Evolutionary conservation across 2,888 invertebrate species (phyloP), one percentile per base, ranked within the genome.

Genomic region (Acleris cristana): DNA sequence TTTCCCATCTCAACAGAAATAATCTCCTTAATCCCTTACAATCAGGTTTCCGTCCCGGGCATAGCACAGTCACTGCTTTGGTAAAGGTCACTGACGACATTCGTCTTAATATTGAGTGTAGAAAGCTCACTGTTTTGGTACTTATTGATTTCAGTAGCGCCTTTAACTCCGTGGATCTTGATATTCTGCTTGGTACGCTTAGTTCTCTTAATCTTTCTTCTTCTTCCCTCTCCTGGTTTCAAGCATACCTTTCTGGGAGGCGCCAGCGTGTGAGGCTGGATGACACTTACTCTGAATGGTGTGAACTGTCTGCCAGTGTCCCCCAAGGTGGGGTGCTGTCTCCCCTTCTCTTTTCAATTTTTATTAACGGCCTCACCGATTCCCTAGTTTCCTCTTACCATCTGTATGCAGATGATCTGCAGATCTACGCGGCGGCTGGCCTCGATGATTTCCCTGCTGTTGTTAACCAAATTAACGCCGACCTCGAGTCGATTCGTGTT

Each of bases 61-160:
- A 71, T 49, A 65, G 71, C 61, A 71, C 66, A 2, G 55, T 52
- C 44, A 58, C 67, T 2, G 68, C 70, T 10, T 45, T 70, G 30
- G 30, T 34, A 7, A 57, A 45, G 18, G 57, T 57, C 54, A 30
- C 53, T 21, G 53, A 26, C 16, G n/a, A n/a, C n/a, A n/a, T n/a
- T n/a, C n/a, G n/a, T 21, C 23, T 21, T 4, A 53, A 53, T 23
- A 53, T 53, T 14, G 53, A 53, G 23, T 1, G 23, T 21, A 53
- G 14, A 3, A 53, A 16, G 16, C 23, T 23, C 2, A 53, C 53
- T 14, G 53, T 53, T 2, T 10, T 16, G 5, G 57, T 57, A 1
- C 23, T 57, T 0, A 4, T 57, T 6, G 57, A 57, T 10, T 57
- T 57, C n/a, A 57, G 57, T 10, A 57, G 57, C 19, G 45, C 57